Evolutionary conservation across 1,140 invertebrate species (phyloP).

Genomic region (Tenebrio molitor): DNA sequence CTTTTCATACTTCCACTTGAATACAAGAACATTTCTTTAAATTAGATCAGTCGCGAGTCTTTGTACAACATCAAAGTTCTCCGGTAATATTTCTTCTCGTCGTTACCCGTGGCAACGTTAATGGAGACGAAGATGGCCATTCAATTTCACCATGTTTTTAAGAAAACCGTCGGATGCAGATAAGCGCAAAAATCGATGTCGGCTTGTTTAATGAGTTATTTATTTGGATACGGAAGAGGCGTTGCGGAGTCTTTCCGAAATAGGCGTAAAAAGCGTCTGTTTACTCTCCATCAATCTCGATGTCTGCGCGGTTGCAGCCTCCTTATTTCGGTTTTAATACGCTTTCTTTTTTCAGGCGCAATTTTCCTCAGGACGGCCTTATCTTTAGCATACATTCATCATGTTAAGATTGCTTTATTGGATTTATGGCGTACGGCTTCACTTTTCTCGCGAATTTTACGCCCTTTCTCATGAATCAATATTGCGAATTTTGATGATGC

Average conservation of each 20-base stretch:
- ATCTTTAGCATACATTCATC: constrained; percentile 47
- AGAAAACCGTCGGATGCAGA: constrained; percentile 1
- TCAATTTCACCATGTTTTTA: too few relatives aligned
- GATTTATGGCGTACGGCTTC: constrained; percentile 44
- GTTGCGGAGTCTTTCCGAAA: constrained; percentile 19
- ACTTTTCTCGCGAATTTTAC: constrained; percentile 35
- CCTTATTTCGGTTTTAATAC: constrained; percentile 37
- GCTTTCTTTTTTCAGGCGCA: constrained; percentile 16
- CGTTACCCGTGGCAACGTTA: neutral
- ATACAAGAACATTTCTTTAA: constrained; percentile 16
- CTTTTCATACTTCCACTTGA: constrained; percentile 5
- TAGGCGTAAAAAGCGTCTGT: constrained; percentile 44
- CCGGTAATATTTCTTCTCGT: constrained; percentile 5
- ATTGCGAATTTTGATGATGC: constrained; percentile 35
- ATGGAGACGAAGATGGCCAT: neutral
- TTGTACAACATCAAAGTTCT: constrained; percentile 19
- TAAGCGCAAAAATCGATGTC: neutral
- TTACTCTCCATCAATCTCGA: constrained; percentile 47
- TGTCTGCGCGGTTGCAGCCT: constrained; percentile 13
- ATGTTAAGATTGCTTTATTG: constrained; percentile 48
- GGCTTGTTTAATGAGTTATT: constrained; percentile 27
- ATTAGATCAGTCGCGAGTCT: constrained; percentile 29
- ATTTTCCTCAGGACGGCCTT: constrained; percentile 17
- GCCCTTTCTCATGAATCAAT: constrained; percentile 39
- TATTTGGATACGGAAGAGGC: constrained; percentile 5